phyloP scores from a whole-genome alignment of 2,888 invertebrate species.

The Limenitis camilla region DNA sequence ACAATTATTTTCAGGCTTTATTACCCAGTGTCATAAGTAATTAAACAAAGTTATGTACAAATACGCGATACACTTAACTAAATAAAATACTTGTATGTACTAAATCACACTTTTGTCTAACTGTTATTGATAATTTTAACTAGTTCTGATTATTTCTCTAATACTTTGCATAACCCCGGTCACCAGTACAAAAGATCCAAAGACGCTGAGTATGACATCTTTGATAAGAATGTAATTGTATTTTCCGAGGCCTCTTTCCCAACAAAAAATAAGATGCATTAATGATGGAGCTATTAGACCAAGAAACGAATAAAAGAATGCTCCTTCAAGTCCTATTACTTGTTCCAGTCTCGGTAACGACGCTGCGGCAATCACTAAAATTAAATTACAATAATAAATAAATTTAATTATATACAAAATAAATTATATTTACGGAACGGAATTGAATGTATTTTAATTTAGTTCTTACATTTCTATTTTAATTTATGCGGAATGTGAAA shows the following conservation, averaged over 20 bases:
- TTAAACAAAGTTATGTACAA: too few species aligned
- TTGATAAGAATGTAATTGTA: constrained; percentile 81
- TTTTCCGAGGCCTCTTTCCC: constrained; percentile 79
- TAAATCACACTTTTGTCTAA: neutral
- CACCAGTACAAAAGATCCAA: constrained; percentile 79
- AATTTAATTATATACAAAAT: neutral
- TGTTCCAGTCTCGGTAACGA: constrained; percentile 57
- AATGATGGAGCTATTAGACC: constrained; percentile 85
- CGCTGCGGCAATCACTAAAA: constrained; percentile 60
- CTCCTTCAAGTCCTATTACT: constrained; percentile 68
- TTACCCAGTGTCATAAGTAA: too few species aligned
- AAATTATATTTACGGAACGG: neutral
- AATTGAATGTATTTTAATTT: neutral
- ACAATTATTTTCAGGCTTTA: too few species aligned
- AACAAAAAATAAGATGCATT: constrained; percentile 80
- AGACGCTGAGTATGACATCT: constrained; percentile 74
- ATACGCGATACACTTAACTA: too few species aligned
- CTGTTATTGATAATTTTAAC: constrained; percentile 22
- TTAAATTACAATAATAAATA: neutral
- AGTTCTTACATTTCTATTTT: too few species aligned
- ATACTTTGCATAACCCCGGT: constrained; percentile 76
- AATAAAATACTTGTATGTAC: too few species aligned
- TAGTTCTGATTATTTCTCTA: constrained; percentile 50
- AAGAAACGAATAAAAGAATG: constrained; percentile 79
- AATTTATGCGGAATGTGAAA: too few species aligned